Conservation (phyloP, 2,113 vertebrate species). For the Mus spicilegus region DNA sequence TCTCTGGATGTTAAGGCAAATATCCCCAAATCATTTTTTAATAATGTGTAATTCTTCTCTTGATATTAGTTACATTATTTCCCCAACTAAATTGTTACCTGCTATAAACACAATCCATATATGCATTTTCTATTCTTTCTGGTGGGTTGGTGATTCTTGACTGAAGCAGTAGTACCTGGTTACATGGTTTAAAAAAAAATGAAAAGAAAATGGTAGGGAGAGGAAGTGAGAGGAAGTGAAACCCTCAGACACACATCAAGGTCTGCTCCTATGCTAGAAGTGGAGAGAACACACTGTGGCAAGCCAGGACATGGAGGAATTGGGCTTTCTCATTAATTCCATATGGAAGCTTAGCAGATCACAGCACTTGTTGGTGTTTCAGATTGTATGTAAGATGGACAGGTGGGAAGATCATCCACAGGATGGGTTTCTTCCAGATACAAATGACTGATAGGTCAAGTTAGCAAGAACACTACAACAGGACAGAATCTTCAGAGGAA, state of each 20-base stretch:
- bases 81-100: background rate
- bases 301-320: background rate
- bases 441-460: background rate
- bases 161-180: background rate
- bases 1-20: background rate
- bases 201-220: background rate
- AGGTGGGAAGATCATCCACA: background rate
- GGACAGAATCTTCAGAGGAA: background rate
- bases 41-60: background rate
- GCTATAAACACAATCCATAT: background rate
- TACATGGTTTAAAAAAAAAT: background rate
- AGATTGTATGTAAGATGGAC: background rate
- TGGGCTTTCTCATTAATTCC: background rate
- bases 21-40: background rate
- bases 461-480: background rate
- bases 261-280: background rate
- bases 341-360: background rate
- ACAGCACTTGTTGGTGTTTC: background rate
- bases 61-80: background rate
- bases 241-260: background rate
- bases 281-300: background rate
- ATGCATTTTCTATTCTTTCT: background rate
- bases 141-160: background rate
- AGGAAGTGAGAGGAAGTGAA: background rate
- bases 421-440: background rate